Base-by-base conservation (phyloP, 2,888 invertebrate species). In the Ephialtes manifestator region DNA sequence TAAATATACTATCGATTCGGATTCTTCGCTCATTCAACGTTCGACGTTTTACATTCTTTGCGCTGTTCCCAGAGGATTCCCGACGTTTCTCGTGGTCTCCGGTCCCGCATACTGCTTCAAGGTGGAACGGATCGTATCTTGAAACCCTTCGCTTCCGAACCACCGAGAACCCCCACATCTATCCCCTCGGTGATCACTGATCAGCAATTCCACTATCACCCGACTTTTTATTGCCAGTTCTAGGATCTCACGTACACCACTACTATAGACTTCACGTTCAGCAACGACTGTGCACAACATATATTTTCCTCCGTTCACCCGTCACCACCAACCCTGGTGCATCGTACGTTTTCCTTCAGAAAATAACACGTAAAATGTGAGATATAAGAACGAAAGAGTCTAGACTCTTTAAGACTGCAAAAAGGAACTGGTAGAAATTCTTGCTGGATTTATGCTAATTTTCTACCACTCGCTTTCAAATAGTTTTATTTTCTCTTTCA, bases 201-300 rank as follows among this genome's bases (percentile, higher is more conserved):
- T 79, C 78, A 63, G 60, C 79, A 75, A 83, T 83, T 83, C 83
- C 63, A 76, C 77, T 72, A 82, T 72, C 74, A 75, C 79, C 63
- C 51, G 60, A 46, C 60, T 83, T 75, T 78, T 83, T 83, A 79
- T 83, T 74, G 78, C 74, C 75, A 20, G 51, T 55, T 63, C 68
- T 67, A 68, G 67, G 20, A 18, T 65, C 71, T 51, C 53, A 43
- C 20, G 31, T 53, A 35, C 63, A 28, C 13, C 35, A 24, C 68
- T 60, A 48, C 48, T 11, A 13, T 46, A 70, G 35, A 43, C n/a
- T 24, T 68, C 18, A 35, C 68, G 35, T 2, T 13, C 2, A 65
- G 31, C 48, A 53, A 15, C 68, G 31, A 76, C 39, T 46, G 31
- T 58, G 35, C 46, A 18, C n/a, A 31, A 76, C 31, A 70, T 76